These are phyloP conservation scores for Myocastor coypus DNA, from an alignment of 2,113 vertebrate species.

Conservation along the genomic window DNA sequence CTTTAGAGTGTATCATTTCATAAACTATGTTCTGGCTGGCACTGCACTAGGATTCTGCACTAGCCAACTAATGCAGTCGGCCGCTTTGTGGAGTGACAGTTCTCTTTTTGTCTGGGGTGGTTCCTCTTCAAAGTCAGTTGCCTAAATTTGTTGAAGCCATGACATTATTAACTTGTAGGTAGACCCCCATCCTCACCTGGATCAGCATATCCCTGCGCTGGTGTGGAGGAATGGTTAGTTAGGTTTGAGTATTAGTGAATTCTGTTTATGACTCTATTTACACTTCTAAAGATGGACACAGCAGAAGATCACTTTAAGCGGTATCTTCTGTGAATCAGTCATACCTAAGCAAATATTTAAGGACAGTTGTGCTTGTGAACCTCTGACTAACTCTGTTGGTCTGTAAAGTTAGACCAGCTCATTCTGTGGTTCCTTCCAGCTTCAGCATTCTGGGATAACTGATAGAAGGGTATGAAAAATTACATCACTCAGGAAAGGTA, in stretches of 20 bases:
- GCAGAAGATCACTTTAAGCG: background rate
- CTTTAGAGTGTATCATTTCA: conserved; percentile 34
- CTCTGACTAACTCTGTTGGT: background rate
- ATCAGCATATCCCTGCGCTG: background rate
- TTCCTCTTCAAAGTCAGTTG: conserved; percentile 49
- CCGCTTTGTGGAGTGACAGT: conserved; percentile 11
- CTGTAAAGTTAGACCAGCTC: background rate
- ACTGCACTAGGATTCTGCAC: background rate
- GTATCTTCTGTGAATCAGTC: background rate
- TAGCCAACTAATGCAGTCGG: background rate
- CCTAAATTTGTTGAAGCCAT: conserved; percentile 53
- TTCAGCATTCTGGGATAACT: background rate
- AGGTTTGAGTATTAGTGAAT: background rate
- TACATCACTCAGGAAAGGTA: background rate
- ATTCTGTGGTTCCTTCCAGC: background rate
- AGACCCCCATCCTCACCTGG: background rate
- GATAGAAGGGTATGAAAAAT: conserved; percentile 18
- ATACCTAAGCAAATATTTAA: background rate
- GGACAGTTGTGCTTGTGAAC: background rate
- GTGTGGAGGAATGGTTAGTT: background rate
- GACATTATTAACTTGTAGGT: conserved; percentile 23
- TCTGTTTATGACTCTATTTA: background rate
- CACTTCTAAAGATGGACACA: background rate
- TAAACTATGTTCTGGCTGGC: background rate
- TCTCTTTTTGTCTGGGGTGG: conserved; percentile 50